A percentile compares a stretch with the other conserved stretches of the same genome.
phyloP scores from a whole-genome alignment of 2,113 vertebrate species.

The Microtus ochrogaster region DNA sequence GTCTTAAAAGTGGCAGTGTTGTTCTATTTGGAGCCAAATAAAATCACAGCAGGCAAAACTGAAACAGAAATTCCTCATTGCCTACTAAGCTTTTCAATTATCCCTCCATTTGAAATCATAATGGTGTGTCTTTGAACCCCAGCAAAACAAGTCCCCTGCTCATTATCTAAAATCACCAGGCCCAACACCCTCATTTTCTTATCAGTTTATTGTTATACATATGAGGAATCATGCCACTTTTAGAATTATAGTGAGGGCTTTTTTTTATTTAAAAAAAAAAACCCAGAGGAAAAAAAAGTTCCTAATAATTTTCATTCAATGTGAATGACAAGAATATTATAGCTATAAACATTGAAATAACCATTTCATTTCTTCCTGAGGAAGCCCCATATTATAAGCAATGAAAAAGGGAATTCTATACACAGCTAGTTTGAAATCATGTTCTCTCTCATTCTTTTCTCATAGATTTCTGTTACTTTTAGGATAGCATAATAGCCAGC shows the following conservation, averaged over 20 bases:
- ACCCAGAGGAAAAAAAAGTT: constrained; percentile 85
- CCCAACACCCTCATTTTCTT: constrained; percentile 80
- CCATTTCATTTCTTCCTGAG: constrained; percentile 88
- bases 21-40: neutral
- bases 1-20: neutral
- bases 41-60: neutral
- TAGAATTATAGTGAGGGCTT: constrained; percentile 85
- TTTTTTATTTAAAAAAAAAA: constrained; percentile 79
- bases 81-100: neutral
- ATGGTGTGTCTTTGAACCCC: neutral
- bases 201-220: constrained; percentile 88
- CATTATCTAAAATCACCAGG: constrained; percentile 68
- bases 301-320: constrained; percentile 89
- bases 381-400: constrained; percentile 87
- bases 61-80: neutral
- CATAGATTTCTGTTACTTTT: constrained; percentile 8
- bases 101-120: neutral
- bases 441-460: constrained; percentile 68
- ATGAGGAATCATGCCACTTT: constrained; percentile 86
- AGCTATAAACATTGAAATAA: constrained; percentile 87
- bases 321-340: constrained; percentile 89
- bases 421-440: constrained; percentile 81
- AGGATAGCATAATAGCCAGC: constrained; percentile 15
- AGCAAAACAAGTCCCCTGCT: constrained; percentile 7
- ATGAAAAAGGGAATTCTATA: constrained; percentile 83